phyloP scores from a whole-genome alignment of 1,140 invertebrate species.

The Drosophila virilis region DNA sequence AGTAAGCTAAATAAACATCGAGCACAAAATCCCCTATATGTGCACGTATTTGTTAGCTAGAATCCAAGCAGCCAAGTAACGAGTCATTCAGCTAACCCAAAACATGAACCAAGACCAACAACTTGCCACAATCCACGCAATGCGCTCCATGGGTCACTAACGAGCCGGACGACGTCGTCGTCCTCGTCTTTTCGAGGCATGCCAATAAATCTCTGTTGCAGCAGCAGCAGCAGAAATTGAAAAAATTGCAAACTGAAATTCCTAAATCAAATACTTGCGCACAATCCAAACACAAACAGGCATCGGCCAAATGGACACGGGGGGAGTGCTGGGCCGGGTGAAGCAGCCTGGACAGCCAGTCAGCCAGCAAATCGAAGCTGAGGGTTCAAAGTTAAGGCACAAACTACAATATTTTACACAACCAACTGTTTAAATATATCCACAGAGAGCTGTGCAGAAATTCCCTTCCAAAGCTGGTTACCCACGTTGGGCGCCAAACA shows the following conservation, averaged over 20 bases:
- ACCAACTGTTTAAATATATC: constrained; percentile 39
- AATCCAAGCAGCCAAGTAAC: neutral
- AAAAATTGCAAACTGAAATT: constrained; percentile 71
- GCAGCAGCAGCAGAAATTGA: constrained; percentile 35
- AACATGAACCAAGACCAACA: constrained; percentile 7
- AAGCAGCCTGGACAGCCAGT: neutral
- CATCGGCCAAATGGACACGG: constrained; percentile 13
- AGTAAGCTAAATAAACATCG: constrained; percentile 60
- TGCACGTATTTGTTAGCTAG: constrained; percentile 48
- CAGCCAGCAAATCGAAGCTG: constrained; percentile 48
- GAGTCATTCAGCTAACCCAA: constrained; percentile 1
- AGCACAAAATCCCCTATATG: constrained; percentile 56
- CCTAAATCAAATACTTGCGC: constrained; percentile 78
- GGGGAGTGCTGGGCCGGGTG: constrained; percentile 4
- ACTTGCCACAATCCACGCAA: constrained; percentile 28
- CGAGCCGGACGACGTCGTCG: constrained; percentile 43
- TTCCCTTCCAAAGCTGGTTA: neutral
- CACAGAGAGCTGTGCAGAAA: neutral
- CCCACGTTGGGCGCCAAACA: constrained; percentile 7
- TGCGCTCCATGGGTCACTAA: constrained; percentile 58
- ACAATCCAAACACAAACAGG: constrained; percentile 55
- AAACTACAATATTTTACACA: constrained; percentile 58
- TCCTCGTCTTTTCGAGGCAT: constrained; percentile 39
- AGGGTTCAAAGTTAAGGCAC: constrained; percentile 47
- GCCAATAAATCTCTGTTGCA: constrained; percentile 70